A percentile compares a stretch with the other conserved stretches of the same genome.
Conservation (phyloP, 2,113 vertebrate species). For the Silurus glanis region DNA sequence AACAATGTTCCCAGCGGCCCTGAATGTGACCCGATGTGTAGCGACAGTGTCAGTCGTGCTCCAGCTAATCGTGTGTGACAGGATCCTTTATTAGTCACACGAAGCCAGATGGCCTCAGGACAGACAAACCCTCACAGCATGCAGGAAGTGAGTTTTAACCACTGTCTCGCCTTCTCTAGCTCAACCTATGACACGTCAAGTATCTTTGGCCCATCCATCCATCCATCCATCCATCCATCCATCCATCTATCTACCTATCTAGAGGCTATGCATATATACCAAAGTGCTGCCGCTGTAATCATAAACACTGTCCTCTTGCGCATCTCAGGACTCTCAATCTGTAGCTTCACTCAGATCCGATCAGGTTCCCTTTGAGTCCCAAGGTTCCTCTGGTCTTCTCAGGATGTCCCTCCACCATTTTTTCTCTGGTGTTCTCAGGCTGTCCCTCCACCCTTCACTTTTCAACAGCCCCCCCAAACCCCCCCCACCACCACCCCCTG, state of each 20-base stretch:
- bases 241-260: background rate
- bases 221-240: background rate
- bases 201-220: background rate
- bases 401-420: too few relatives aligned
- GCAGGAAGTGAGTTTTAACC: slow-evolving; percentile 20
- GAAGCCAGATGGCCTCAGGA: slow-evolving; percentile 72
- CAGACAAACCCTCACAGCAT: slow-evolving; percentile 29
- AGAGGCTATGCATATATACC: background rate
- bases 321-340: background rate
- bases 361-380: too few relatives aligned
- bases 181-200: background rate
- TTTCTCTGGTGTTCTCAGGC: too few relatives aligned
- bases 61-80: slow-evolving; percentile 69
- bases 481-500: too few relatives aligned
- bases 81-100: slow-evolving; percentile 69
- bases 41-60: slow-evolving; percentile 52
- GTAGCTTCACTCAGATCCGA: background rate
- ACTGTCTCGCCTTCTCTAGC: background rate
- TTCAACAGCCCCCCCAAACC: too few relatives aligned
- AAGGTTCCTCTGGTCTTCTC: too few relatives aligned
- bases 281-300: background rate
- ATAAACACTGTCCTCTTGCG: background rate
- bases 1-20: slow-evolving; percentile 10
- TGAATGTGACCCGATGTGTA: slow-evolving; percentile 42
- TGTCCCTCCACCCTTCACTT: too few relatives aligned